phyloP scores from a whole-genome alignment of 1,140 invertebrate genomes.

The Diorhabda sublineata region DNA sequence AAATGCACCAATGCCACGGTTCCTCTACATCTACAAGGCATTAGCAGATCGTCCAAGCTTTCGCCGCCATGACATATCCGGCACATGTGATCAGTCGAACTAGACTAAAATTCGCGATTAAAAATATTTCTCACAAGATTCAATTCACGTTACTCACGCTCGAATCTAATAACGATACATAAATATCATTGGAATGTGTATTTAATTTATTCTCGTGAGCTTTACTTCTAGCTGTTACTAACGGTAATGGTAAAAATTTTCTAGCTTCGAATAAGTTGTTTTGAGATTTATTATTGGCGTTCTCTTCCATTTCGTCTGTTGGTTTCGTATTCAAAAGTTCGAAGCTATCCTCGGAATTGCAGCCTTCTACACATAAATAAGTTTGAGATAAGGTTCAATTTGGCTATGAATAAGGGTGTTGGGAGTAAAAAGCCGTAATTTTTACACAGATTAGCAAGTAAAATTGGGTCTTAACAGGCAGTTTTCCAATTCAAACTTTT shows the following conservation, averaged over 20 bases:
- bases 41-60: slow-evolving; percentile 41
- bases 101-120: slow-evolving; percentile 13
- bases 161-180: slow-evolving; percentile 33
- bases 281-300: not conserved
- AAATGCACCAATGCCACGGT: slow-evolving; percentile 64
- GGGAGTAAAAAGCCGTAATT: no score
- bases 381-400: no score
- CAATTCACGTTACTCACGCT: slow-evolving; percentile 22
- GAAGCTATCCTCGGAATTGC: slow-evolving; percentile 5
- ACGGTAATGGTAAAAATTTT: slow-evolving; percentile 28
- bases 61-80: slow-evolving; percentile 45
- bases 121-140: no score
- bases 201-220: slow-evolving; percentile 36
- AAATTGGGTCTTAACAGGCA: no score
- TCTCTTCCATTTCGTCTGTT: not conserved
- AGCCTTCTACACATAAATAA: not conserved
- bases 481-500: no score
- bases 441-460: no score
- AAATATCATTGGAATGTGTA: slow-evolving; percentile 33
- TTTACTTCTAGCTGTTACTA: slow-evolving; percentile 34
- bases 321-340: not conserved
- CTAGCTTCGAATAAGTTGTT: slow-evolving; percentile 16
- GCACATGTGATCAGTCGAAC: slow-evolving; percentile 34
- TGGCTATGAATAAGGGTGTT: no score
- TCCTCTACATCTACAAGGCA: slow-evolving; percentile 49